A percentile compares a stretch with the other conserved stretches of the same genome.
Evolutionary conservation across 1,140 invertebrate species (phyloP).

Genomic region (Paracyclopina nana): DNA sequence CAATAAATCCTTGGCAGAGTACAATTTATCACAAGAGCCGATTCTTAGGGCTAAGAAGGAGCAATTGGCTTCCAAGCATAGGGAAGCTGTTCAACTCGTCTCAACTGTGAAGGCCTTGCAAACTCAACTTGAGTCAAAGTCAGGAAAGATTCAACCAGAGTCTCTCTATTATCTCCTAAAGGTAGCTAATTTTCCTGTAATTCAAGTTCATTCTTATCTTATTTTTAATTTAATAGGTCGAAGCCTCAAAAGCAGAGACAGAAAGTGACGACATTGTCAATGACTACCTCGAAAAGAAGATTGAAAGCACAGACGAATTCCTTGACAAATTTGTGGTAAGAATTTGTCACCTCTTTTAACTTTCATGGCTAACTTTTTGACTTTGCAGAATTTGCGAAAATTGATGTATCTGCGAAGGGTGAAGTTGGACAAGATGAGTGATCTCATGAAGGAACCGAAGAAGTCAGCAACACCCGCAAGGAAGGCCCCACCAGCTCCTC

Average conservation of each 20-base stretch:
- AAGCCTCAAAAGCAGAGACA: constrained; percentile 18
- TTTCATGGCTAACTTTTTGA: background rate
- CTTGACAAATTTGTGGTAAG: background rate
- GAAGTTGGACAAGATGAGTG: background rate
- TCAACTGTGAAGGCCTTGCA: too few relatives aligned
- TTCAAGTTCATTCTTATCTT: too few relatives aligned
- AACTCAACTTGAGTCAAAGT: too few relatives aligned
- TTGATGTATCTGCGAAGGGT: background rate
- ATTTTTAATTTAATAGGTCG: background rate
- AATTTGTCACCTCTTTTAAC: background rate
- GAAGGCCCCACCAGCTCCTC: background rate
- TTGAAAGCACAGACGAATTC: background rate
- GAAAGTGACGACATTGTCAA: constrained; percentile 17
- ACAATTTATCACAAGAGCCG: constrained; percentile 60
- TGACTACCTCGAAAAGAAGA: background rate
- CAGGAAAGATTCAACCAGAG: too few relatives aligned
- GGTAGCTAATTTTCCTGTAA: too few relatives aligned
- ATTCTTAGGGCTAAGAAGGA: constrained; percentile 48
- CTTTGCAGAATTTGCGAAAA: background rate
- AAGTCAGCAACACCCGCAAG: background rate
- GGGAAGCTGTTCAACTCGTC: constrained; percentile 42
- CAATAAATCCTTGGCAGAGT: constrained; percentile 65
- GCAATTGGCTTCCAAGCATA: constrained; percentile 41
- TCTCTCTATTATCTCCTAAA: too few relatives aligned
- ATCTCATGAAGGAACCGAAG: background rate